Base-by-base conservation (phyloP, 2,888 invertebrate genomes). In the Andricus quercusramuli region DNA sequence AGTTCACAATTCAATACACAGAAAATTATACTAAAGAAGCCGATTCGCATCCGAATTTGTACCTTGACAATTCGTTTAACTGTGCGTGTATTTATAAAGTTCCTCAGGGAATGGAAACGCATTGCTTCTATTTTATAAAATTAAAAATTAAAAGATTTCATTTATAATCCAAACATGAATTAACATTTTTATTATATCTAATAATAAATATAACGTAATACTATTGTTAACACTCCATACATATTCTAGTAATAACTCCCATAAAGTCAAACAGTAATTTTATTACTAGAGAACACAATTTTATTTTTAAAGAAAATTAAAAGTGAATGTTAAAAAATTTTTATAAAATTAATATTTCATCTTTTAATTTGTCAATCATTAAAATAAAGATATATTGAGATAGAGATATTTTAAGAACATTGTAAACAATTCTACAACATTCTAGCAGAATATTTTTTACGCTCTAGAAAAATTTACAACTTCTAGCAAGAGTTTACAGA, bases 11-110 rank as follows among this genome's bases (percentile, higher is more conserved):
- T 74, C 22, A 15, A 59, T 56, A 17, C n/a, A 56, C 56, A 32
- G n/a, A 37, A 56, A 56, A 56, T 13, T 37, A 32, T 64, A 29
- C 64, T 64, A 59, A 74, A 6, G 74, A 37, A 59, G 32, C 32
- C 22, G 68, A 47, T 68, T 20, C 32, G 51, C 51, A 32, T 51
- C 37, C 13, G 37, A 56, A 74, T 56, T 74, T 74, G 15, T 74
- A 56, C 15, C n/a, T 74, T 59, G 74, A 74, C 25, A 56, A 74
- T 74, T 74, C 56, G 56, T 56, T 32, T 74, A 70, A n/a, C 37
- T 74, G 51, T 37, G 32, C 22, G 70, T 70, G 51, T 59, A 74
- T 74, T 32, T 56, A 74, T 56, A 74, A 29, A 59, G 56, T 59
- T 74, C 32, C 74, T 29, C 37, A 20, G 6, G 17, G 56, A 74